Evolutionary conservation across 2,113 vertebrate genomes (phyloP), one percentile per base, ranked within the genome.

Genomic region (Coregonus clupeaformis): DNA sequence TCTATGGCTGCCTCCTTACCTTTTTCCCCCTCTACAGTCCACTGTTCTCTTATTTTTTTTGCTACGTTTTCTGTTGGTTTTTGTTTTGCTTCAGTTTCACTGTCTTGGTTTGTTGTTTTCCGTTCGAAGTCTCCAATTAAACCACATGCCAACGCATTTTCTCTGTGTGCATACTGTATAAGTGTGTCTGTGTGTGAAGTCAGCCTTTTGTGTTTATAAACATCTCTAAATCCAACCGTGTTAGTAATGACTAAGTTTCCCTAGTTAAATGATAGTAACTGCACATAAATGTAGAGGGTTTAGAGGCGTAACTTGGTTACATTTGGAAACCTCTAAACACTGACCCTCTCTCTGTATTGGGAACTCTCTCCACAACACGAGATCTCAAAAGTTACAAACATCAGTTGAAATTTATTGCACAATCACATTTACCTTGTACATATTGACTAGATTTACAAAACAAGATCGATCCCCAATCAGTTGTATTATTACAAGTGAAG

Each of bases 111-210:
- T 32, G 22, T 71, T 27, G 67, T 62, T 66, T 66, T 71, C 57
- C 71, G 59, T 52, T 52, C 9, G 36, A 70, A 67, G 42, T 68
- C 71, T 73, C 68, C 68, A 73, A 84, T 80, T 84, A 84, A 84
- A 84, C 73, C 76, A 81, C 76, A 81, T 49, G 70, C 79, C 68
- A 78, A 76, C 25, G 63, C 82, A 84, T 72, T 59, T 71, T 66
- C 27, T 73, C 71, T 60, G 42, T 57, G 20, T 71, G 6, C 30
- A 20, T n/a, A 67, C 16, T 67, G 65, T n/a, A 7, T 32, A 1
- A 9, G 57, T 42, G 65, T 18, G 18, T 18, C 14, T 67, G 18
- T 67, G 30, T 73, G 57, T 42, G 36, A 42, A 42, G 2, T 7
- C 36, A 42, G 36, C 5, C 36, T 18, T 18, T 52, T 52, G 14